Evolutionary conservation across 2,888 invertebrate species (phyloP).

Genomic region (Dasypolia templi): DNA sequence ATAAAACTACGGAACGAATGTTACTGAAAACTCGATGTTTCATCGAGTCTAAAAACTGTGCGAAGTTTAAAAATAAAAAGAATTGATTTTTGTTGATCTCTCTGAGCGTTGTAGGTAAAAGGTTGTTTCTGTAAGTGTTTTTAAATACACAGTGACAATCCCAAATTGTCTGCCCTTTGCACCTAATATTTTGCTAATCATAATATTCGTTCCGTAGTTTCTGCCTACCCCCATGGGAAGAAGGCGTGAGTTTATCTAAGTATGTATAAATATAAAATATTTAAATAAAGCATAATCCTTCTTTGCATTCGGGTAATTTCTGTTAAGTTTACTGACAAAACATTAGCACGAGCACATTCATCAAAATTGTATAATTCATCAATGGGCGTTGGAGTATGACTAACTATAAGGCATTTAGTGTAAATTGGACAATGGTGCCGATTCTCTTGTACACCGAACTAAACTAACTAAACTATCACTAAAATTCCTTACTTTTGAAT

Average conservation of each 20-base stretch:
- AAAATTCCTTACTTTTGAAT: too few species aligned
- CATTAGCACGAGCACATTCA: slow-evolving; percentile 17
- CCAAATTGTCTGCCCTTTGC: neutral
- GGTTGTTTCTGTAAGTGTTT: neutral
- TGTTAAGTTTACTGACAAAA: slow-evolving; percentile 11
- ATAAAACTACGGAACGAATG: too few species aligned
- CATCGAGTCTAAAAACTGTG: too few species aligned
- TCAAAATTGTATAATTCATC: slow-evolving; percentile 32
- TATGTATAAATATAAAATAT: too few species aligned
- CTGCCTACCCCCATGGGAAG: too few species aligned
- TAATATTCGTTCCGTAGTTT: too few species aligned
- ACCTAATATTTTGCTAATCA: neutral
- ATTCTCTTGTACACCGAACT: too few species aligned
- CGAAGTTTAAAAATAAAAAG: neutral
- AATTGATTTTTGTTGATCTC: neutral
- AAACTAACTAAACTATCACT: too few species aligned
- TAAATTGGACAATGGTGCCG: neutral
- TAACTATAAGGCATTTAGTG: neutral
- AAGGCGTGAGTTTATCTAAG: too few species aligned
- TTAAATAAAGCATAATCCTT: neutral
- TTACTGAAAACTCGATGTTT: too few species aligned
- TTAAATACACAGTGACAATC: too few species aligned
- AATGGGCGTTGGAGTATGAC: slow-evolving; percentile 12
- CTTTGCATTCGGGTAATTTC: neutral
- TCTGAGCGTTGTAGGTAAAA: neutral